phyloP scores from a whole-genome alignment of 2,888 invertebrate genomes.

The Exephanes ischioxanthus region DNA sequence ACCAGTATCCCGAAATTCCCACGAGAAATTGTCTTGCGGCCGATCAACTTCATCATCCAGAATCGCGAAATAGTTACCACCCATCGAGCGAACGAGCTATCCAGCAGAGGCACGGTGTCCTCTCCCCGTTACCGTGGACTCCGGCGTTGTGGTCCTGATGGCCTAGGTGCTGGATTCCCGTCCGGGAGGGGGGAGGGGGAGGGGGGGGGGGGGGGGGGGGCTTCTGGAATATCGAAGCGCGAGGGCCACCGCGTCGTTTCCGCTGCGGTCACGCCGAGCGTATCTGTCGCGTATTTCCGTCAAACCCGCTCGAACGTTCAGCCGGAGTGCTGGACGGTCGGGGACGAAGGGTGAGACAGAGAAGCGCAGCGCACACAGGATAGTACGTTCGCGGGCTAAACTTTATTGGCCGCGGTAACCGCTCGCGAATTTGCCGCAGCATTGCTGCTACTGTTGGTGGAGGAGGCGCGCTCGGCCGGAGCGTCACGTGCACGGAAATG shows the following conservation, averaged over 20 bases:
- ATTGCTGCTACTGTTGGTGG: slow-evolving; percentile 42
- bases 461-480: slow-evolving; percentile 48
- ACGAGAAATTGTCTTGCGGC: neutral
- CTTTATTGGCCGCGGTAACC: slow-evolving; percentile 68
- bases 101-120: slow-evolving; percentile 1
- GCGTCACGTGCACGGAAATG: slow-evolving; percentile 69
- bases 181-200: neutral
- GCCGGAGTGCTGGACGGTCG: slow-evolving; percentile 4
- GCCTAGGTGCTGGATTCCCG: neutral
- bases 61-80: neutral
- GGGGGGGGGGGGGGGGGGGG: slow-evolving; percentile 5
- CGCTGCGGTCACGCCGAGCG: slow-evolving; percentile 58
- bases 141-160: slow-evolving; percentile 53
- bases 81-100: slow-evolving; percentile 34
- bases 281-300: slow-evolving; percentile 67
- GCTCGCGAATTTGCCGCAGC: slow-evolving; percentile 67
- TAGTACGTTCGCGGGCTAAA: slow-evolving; percentile 64
- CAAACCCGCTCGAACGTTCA: slow-evolving; percentile 54
- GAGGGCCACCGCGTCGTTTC: slow-evolving; percentile 61
- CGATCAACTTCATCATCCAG: slow-evolving; percentile 23
- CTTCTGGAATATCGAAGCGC: slow-evolving; percentile 57
- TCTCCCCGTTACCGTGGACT: slow-evolving; percentile 27
- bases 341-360: slow-evolving; percentile 5
- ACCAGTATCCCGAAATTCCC: slow-evolving; percentile 7
- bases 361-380: slow-evolving; percentile 43